Evolutionary conservation across 1,140 invertebrate species (phyloP), one percentile per base, ranked within the genome.

Genomic region (Cotesia vestalis): DNA sequence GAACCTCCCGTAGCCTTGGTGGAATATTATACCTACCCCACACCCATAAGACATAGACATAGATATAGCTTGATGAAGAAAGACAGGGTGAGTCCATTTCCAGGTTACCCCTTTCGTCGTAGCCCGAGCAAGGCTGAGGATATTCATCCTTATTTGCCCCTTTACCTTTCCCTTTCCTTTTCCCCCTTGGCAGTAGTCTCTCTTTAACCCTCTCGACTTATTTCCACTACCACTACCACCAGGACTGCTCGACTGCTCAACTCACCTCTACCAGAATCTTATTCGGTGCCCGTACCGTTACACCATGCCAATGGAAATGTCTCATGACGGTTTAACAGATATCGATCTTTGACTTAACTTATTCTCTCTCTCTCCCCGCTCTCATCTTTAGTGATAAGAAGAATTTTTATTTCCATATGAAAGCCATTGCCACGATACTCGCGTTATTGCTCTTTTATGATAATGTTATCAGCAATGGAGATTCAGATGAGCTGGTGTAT

Each of bases 361-460:
- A 46, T 46, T 46, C 40, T 46, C 40, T 46, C 40, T 46, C 40
- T 40, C 4, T 46, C 40, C 5, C 40, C 11, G 4, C 5, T 46
- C 8, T n/a, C 14, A 66, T 35, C n/a, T 34, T 20, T 20, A 60
- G 4, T 36, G 60, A n/a, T 11, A 62, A 38, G 60, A 62, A 62
- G 27, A 67, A 67, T 40, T 59, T 59, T 68, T 68, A 84, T 85
- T 85, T 82, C 79, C 83, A 82, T 85, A 82, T 83, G 81, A 83
- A 85, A 83, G 77, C 76, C 74, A 34, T 63, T 59, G 61, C 66
- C 76, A 52, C 67, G 71, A 40, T 66, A 75, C 79, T 75, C 71
- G 73, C 80, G 80, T 84, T 87, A 87, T 86, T 86, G 85, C 84
- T 80, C 74, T 85, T 86, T 87, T 87, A 87, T 87, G 85, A 86